Evolutionary conservation across 2,888 invertebrate genomes (phyloP), one percentile per base, ranked within the genome.

Genomic region (Alcis repandata): DNA sequence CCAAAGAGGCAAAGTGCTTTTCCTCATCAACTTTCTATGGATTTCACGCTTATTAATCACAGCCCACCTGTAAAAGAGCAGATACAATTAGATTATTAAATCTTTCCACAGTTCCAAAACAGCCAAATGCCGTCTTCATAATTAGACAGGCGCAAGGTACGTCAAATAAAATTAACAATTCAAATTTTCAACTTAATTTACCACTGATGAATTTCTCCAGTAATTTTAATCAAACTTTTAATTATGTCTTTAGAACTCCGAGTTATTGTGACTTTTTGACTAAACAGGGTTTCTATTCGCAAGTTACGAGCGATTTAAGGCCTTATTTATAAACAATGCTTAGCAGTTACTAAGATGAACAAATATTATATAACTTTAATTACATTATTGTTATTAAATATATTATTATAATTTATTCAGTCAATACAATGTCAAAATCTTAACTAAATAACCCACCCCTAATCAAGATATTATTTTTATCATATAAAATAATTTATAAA

Each of bases 121-220:
- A 65, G 65, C 59, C 40, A 22, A 76, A 80, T 77, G 73, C 76
- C 78, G 79, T 78, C 76, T 73, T 79, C 76, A 78, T 85, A 85
- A 87, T 86, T 78, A 80, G 79, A 78, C 76, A 72, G 79, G 74
- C 80, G 80, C 82, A 82, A 85, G 83, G 80, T 84, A 83, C 82
- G 83, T 82, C 78, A 80, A 85, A 85, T 85, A 82, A 84, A 84
- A 87, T 89, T 88, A 84, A 80, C 85, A 87, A 86, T 89, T 82
- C 86, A 87, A 88, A 88, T 89, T 83, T 78, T 78, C 77, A 81
- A 85, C 80, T 84, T 86, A 77, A 85, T 85, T 84, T 84, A 79
- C 77, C 79, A 79, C 78, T 84, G 85, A 87, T 83, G 81, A 88
- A 87, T 84, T 87, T 84, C 83, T 79, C 77, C 71, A 78, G 77